Conservation (phyloP, 2,888 invertebrate species). For the Macaria liturata region DNA sequence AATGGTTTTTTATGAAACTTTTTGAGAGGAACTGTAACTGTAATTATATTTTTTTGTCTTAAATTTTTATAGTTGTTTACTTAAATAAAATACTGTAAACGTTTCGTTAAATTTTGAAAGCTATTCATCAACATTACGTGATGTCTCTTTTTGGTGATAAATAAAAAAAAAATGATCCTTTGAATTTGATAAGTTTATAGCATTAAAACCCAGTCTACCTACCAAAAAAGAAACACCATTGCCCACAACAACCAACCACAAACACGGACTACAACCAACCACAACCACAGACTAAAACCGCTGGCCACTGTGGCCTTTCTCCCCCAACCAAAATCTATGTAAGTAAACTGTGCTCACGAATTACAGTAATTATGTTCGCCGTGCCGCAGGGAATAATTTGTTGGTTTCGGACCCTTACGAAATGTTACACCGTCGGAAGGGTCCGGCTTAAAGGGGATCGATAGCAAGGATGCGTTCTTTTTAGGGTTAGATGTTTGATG, state of each 20-base stretch:
- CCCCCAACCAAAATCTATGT: conserved; percentile 38
- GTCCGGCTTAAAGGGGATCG: conserved; percentile 13
- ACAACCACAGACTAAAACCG: conserved; percentile 5
- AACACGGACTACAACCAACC: not conserved
- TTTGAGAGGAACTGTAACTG: no score
- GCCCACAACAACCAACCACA: no score
- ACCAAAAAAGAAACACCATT: not conserved
- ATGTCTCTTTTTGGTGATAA: no score
- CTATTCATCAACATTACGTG: no score
- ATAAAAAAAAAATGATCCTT: no score
- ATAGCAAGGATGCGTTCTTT: conserved; percentile 46
- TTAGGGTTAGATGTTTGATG: conserved; percentile 21
- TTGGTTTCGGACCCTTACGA: conserved; percentile 56
- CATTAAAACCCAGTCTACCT: no score
- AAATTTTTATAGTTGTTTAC: no score
- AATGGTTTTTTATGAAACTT: no score
- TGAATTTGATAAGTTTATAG: no score
- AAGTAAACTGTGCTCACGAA: conserved; percentile 65
- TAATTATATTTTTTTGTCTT: no score
- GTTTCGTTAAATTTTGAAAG: no score
- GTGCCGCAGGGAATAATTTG: conserved; percentile 67
- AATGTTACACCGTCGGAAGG: conserved; percentile 54
- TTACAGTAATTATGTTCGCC: conserved; percentile 69
- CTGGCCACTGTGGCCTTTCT: conserved; percentile 26
- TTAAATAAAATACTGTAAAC: no score